These are phyloP conservation scores for Seira musarum DNA, from an alignment of 2,888 invertebrate species.

Conservation along the genomic window DNA sequence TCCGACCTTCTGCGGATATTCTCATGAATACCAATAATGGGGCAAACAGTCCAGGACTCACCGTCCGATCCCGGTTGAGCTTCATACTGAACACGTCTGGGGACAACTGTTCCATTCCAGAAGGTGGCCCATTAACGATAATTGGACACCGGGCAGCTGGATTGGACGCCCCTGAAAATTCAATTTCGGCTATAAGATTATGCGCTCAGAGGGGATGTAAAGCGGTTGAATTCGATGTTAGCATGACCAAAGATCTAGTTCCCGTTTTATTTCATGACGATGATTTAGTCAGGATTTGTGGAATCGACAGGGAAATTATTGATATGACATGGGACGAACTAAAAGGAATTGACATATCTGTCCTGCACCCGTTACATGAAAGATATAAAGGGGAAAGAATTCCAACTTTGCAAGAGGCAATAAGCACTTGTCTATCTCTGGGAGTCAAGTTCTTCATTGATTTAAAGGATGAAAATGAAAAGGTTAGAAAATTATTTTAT, in stretches of 20 bases:
- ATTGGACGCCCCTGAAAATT: slow-evolving; percentile 87
- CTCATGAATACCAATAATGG: slow-evolving; percentile 30
- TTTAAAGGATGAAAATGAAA: slow-evolving; percentile 80
- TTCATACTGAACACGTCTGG: slow-evolving; percentile 39
- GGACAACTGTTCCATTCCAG: background rate
- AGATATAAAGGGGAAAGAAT: slow-evolving; percentile 76
- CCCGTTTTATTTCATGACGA: slow-evolving; percentile 85
- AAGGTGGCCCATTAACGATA: slow-evolving; percentile 73
- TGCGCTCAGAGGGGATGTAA: slow-evolving; percentile 81
- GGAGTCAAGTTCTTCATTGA: slow-evolving; percentile 86
- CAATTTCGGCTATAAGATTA: slow-evolving; percentile 80
- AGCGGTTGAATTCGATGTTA: slow-evolving; percentile 85
- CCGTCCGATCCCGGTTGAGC: slow-evolving; percentile 39
- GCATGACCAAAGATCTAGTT: slow-evolving; percentile 82
- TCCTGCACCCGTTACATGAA: slow-evolving; percentile 80
- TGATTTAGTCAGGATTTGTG: slow-evolving; percentile 80
- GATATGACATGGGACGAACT: slow-evolving; percentile 79
- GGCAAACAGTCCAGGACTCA: slow-evolving; percentile 36
- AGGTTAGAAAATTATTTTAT: slow-evolving; percentile 74
- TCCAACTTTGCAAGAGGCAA: slow-evolving; percentile 81
- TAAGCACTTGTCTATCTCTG: slow-evolving; percentile 79
- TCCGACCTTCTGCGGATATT: slow-evolving; percentile 40
- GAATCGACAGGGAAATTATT: slow-evolving; percentile 75
- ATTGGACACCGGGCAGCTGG: slow-evolving; percentile 81
- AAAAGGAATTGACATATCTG: slow-evolving; percentile 78